A percentile compares a stretch with the other conserved stretches of the same genome.
Evolutionary conservation across 2,113 vertebrate species (phyloP).

Genomic region (Notarius lentiginosus): DNA sequence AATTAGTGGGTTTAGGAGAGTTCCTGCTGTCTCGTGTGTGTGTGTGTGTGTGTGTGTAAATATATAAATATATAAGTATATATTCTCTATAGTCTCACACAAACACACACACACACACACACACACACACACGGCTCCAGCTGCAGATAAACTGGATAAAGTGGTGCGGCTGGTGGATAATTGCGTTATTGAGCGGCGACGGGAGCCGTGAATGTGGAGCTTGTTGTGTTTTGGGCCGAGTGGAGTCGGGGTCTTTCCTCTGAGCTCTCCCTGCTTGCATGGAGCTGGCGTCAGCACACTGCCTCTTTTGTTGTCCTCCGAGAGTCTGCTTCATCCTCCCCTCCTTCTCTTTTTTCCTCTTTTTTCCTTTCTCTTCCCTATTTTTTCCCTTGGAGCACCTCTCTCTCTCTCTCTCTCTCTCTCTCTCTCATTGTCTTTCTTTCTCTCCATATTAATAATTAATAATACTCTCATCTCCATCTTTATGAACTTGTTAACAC

Average conservation of each 20-base stretch:
- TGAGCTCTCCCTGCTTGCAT: slow-evolving; percentile 93
- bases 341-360: slow-evolving; percentile 41
- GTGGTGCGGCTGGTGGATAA: slow-evolving; percentile 88
- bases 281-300: slow-evolving; percentile 95
- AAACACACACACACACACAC: background rate
- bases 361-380: background rate
- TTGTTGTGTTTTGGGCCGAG: slow-evolving; percentile 73
- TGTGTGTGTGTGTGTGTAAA: background rate
- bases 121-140: background rate
- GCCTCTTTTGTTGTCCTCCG: slow-evolving; percentile 89
- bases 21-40: slow-evolving; percentile 17
- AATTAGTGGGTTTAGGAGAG: slow-evolving; percentile 30
- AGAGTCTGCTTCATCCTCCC: slow-evolving; percentile 72
- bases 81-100: background rate
- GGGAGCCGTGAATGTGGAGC: slow-evolving; percentile 93
- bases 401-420: background rate
- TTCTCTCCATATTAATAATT: background rate
- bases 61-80: background rate
- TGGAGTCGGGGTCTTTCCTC: slow-evolving; percentile 98
- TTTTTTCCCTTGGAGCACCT: too few relatives aligned
- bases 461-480: background rate
- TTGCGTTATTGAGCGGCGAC: slow-evolving; percentile 92
- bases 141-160: slow-evolving; percentile 76
- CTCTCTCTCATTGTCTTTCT: background rate
- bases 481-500: background rate